Evolutionary conservation across 2,797 vertebrate species (phyloP).

Genomic region (Tragelaphus eurycerus): DNA sequence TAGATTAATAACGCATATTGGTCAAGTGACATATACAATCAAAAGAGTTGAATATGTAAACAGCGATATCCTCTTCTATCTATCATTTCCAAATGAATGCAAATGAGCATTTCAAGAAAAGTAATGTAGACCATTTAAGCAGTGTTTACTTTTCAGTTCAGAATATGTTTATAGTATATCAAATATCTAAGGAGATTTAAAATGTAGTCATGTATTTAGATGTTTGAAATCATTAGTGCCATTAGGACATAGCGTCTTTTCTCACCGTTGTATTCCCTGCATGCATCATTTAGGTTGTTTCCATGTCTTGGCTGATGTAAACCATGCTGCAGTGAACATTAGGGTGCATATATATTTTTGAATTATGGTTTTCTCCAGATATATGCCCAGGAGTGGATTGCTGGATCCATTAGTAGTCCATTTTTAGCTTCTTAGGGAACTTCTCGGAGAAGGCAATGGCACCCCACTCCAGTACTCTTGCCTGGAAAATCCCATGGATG

Average conservation of each 20-base stretch:
- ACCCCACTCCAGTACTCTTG: too few relatives aligned
- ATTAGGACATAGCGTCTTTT: neutral
- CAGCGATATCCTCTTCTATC: neutral
- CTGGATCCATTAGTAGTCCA: neutral
- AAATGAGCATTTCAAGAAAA: conserved; percentile 10
- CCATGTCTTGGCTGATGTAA: neutral
- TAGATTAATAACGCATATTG: neutral
- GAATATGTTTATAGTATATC: neutral
- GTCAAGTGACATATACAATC: neutral
- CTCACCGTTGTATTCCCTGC: neutral
- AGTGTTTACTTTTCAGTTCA: neutral
- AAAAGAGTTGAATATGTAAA: neutral
- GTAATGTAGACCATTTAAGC: neutral
- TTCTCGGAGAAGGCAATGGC: neutral
- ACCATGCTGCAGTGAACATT: neutral
- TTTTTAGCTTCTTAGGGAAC: neutral
- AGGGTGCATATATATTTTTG: neutral
- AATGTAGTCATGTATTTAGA: neutral
- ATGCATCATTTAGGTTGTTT: neutral
- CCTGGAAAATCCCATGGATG: too few relatives aligned
- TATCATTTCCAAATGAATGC: neutral
- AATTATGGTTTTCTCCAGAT: neutral
- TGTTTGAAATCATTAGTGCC: neutral
- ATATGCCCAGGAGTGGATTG: neutral
- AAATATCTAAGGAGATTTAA: neutral